Evolutionary conservation across 2,888 invertebrate genomes (phyloP).

Genomic region (Hoplodrina blanda): DNA sequence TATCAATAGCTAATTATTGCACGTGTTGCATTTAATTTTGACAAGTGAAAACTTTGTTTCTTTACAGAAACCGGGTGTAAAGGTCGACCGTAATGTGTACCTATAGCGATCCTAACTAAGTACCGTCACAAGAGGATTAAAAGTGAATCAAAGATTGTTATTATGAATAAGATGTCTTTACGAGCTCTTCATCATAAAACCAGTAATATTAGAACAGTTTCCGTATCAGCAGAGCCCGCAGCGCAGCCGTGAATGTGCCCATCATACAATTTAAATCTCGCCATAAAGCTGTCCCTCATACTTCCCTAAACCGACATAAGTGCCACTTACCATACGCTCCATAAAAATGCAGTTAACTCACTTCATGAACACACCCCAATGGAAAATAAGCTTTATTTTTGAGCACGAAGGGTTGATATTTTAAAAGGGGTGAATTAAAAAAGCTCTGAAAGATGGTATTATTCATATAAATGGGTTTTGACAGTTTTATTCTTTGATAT

Average conservation of each 20-base stretch:
- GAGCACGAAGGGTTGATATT: conserved; percentile 21
- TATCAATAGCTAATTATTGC: too few relatives aligned
- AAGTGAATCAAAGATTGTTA: background rate
- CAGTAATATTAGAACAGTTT: conserved; percentile 34
- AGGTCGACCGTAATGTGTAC: too few relatives aligned
- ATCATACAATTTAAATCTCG: conserved; percentile 68
- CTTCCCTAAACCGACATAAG: conserved; percentile 69
- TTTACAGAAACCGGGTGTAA: too few relatives aligned
- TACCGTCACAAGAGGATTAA: background rate
- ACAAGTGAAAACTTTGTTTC: too few relatives aligned
- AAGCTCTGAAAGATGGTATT: conserved; percentile 71
- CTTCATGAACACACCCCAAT: conserved; percentile 25
- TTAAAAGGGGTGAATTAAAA: conserved; percentile 28
- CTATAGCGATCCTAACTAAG: too few relatives aligned
- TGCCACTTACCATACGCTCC: conserved; percentile 76
- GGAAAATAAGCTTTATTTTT: conserved; percentile 40
- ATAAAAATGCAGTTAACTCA: conserved; percentile 72
- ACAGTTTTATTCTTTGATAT: conserved; percentile 85
- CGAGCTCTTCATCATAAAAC: conserved; percentile 18
- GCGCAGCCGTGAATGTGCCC: conserved; percentile 50
- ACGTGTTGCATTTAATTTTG: too few relatives aligned
- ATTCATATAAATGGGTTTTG: conserved; percentile 86
- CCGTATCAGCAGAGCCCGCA: conserved; percentile 1
- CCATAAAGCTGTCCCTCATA: conserved; percentile 66
- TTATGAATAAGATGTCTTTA: background rate